Evolutionary conservation across 1,140 invertebrate genomes (phyloP).

Genomic region (Thrips palmi): DNA sequence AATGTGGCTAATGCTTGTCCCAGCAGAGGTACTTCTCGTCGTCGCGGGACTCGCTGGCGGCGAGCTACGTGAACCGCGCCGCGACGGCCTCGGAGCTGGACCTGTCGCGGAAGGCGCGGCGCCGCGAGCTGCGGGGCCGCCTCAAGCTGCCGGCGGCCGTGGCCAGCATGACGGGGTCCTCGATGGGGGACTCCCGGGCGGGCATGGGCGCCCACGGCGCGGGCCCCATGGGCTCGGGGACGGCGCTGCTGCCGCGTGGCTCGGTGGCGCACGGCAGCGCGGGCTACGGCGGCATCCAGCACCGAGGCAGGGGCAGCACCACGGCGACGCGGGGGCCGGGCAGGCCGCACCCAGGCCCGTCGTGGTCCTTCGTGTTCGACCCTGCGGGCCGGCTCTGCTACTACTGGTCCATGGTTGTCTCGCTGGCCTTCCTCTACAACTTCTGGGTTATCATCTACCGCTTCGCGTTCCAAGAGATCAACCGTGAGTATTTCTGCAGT

Average conservation of each 20-base stretch:
- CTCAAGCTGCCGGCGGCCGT: conserved; percentile 43
- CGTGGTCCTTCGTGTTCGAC: conserved; percentile 83
- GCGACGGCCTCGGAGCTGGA: conserved; percentile 50
- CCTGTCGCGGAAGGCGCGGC: conserved; percentile 41
- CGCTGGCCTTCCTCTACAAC: conserved; percentile 94
- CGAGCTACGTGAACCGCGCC: conserved; percentile 42
- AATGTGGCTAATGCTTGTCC: conserved; percentile 20
- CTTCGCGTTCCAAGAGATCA: conserved; percentile 89
- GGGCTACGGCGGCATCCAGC: not conserved
- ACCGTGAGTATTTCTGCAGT: conserved; percentile 43
- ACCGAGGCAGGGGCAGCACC: not conserved
- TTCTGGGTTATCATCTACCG: conserved; percentile 98
- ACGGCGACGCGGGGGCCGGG: conserved; percentile 3
- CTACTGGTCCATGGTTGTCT: conserved; percentile 94
- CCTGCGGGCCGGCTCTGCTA: conserved; percentile 80
- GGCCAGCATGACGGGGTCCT: conserved; percentile 27
- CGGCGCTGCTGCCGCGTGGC: conserved; percentile 5
- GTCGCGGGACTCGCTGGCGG: conserved; percentile 53
- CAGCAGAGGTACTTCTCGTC: conserved; percentile 42
- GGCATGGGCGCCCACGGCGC: conserved; percentile 1
- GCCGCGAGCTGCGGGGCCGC: conserved; percentile 40
- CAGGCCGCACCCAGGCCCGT: conserved; percentile 8
- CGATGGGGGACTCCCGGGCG: conserved; percentile 4
- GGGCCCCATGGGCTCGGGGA: conserved; percentile 8
- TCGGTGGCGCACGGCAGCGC: conserved; percentile 7